These are phyloP conservation scores for Pseudomyrmex gracilis DNA, from an alignment of 1,140 invertebrate genomes.

Conservation along the genomic window DNA sequence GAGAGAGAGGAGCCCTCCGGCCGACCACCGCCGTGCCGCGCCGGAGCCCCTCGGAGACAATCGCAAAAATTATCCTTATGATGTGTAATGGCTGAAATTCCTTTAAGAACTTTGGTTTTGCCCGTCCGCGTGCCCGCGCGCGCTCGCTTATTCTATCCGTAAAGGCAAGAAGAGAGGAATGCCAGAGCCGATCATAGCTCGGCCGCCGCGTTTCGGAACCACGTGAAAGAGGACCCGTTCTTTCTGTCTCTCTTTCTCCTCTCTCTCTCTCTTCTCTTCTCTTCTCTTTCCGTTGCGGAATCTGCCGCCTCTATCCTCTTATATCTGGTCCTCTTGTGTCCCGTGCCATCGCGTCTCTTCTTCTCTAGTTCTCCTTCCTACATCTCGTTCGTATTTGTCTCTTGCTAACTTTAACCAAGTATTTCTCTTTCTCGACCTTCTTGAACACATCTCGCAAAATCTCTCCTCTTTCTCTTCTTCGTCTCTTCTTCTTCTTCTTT, in stretches of 20 bases:
- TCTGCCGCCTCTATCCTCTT: constrained; percentile 75
- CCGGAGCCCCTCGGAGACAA: constrained; percentile 75
- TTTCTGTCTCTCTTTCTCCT: constrained; percentile 5
- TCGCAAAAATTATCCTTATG: constrained; percentile 84
- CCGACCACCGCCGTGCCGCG: constrained; percentile 32
- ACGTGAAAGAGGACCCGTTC: constrained; percentile 75
- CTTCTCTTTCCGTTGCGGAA: constrained; percentile 78
- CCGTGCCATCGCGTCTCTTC: constrained; percentile 55
- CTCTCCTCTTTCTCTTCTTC: constrained; percentile 60
- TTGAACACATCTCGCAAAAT: constrained; percentile 33
- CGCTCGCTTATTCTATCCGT: constrained; percentile 75
- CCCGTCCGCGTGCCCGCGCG: constrained; percentile 62
- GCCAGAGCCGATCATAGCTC: constrained; percentile 83
- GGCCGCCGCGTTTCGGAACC: constrained; percentile 71
- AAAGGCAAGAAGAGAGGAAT: constrained; percentile 80
- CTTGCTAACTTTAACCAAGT: constrained; percentile 67
- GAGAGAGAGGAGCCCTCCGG: neutral
- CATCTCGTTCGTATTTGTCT: neutral
- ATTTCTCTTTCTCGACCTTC: constrained; percentile 75
- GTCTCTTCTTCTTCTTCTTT: neutral
- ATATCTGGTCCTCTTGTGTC: constrained; percentile 56
- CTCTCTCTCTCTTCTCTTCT: constrained; percentile 45
- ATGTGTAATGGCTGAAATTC: constrained; percentile 83
- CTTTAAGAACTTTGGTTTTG: constrained; percentile 73
- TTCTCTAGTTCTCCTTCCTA: neutral